These are phyloP conservation scores for Sialia sialis DNA, from an alignment of 2,113 vertebrate species.

Conservation along the genomic window DNA sequence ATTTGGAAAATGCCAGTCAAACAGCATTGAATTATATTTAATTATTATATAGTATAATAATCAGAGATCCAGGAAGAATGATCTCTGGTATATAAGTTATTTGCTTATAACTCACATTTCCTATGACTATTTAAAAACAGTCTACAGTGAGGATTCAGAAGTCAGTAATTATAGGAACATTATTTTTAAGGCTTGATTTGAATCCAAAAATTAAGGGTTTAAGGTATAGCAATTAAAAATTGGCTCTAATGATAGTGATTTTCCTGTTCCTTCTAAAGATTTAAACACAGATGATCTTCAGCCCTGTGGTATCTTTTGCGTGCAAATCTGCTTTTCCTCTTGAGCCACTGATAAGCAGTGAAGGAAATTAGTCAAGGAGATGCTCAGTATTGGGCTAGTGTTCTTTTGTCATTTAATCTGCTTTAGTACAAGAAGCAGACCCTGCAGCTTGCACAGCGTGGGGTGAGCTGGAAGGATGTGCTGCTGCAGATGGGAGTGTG, in stretches of 20 bases:
- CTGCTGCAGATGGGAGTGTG: neutral
- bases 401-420: neutral
- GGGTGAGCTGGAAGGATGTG: neutral
- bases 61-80: neutral
- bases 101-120: neutral
- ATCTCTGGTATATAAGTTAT: neutral
- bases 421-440: neutral
- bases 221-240: neutral
- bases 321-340: neutral
- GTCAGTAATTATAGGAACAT: neutral
- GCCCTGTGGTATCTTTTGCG: neutral
- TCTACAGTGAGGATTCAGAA: neutral
- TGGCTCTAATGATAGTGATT: neutral
- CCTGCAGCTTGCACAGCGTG: accelerated
- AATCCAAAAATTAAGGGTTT: neutral
- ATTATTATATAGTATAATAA: neutral
- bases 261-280: neutral
- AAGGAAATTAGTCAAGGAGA: neutral
- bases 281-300: neutral
- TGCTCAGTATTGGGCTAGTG: neutral
- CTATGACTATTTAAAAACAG: neutral
- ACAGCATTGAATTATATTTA: neutral
- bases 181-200: neutral
- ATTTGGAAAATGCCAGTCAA: neutral
- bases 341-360: neutral